These are phyloP conservation scores for Apamea crenata DNA, from an alignment of 2,888 invertebrate genomes.

Conservation along the genomic window DNA sequence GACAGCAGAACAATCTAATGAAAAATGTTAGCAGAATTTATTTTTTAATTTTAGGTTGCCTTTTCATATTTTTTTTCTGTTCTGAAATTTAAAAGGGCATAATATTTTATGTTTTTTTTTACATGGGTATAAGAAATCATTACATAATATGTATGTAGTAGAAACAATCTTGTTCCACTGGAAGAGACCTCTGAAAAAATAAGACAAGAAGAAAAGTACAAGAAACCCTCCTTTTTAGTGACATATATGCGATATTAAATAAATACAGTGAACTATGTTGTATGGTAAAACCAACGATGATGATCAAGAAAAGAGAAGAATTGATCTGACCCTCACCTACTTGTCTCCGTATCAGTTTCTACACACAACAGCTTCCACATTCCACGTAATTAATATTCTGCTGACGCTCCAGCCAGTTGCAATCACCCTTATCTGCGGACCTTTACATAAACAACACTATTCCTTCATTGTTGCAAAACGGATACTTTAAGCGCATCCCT, in stretches of 20 bases:
- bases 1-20: conserved; percentile 71
- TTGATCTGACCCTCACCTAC: neutral
- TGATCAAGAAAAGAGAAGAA: neutral
- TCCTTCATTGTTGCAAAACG: conserved; percentile 77
- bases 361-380: conserved; percentile 11
- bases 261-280: neutral
- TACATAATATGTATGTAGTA: neutral
- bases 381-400: conserved; percentile 65
- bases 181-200: neutral
- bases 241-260: neutral
- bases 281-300: neutral
- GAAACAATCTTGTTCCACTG: neutral
- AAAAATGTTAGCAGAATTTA: neutral
- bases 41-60: neutral
- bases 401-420: conserved; percentile 75
- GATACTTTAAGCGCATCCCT: conserved; percentile 79
- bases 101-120: neutral
- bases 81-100: neutral
- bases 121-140: neutral
- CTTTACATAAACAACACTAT: conserved; percentile 72
- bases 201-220: neutral
- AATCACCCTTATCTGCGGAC: conserved; percentile 81
- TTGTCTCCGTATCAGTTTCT: conserved; percentile 18
- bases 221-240: neutral
- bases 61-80: neutral